Conservation (phyloP, 2,113 vertebrate species). For the Mandrillus leucophaeus region DNA sequence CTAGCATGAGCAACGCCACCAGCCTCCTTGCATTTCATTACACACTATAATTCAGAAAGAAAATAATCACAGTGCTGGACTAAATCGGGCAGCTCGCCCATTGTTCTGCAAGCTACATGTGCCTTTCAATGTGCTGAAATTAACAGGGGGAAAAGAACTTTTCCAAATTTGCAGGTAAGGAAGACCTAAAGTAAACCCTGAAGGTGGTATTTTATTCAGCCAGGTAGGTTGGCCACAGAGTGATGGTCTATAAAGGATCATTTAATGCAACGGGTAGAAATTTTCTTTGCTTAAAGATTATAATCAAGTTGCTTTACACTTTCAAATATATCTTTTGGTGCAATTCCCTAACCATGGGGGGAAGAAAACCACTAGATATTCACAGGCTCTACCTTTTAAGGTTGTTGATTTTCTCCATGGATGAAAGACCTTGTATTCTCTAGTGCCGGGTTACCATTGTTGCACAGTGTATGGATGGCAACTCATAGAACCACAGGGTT, state of each 20-base stretch:
- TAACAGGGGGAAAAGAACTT: not conserved
- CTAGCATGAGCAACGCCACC: not conserved
- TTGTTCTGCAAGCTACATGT: not conserved
- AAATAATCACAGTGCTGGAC: not conserved
- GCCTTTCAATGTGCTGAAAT: not conserved
- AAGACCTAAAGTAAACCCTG: slow-evolving; percentile 57
- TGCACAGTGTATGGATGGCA: not conserved
- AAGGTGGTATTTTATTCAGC: slow-evolving; percentile 34
- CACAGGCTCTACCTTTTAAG: not conserved
- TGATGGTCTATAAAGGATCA: slow-evolving; percentile 42
- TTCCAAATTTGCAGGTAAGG: not conserved
- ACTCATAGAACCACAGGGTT: not conserved
- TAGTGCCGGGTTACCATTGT: too few species aligned
- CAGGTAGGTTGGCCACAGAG: slow-evolving; percentile 54
- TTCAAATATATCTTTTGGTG: slow-evolving; percentile 37
- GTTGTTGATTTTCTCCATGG: not conserved
- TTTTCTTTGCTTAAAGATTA: slow-evolving; percentile 56
- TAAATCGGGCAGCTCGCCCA: not conserved
- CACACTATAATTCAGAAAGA: not conserved
- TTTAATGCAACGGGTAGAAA: slow-evolving; percentile 53
- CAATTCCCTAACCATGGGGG: slow-evolving; percentile 30
- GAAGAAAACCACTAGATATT: slow-evolving; percentile 24
- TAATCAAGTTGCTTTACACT: not conserved
- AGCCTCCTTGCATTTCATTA: not conserved
- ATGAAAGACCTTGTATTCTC: not conserved